phyloP scores from a whole-genome alignment of 2,797 vertebrate species.

The Discoglossus pictus region DNA sequence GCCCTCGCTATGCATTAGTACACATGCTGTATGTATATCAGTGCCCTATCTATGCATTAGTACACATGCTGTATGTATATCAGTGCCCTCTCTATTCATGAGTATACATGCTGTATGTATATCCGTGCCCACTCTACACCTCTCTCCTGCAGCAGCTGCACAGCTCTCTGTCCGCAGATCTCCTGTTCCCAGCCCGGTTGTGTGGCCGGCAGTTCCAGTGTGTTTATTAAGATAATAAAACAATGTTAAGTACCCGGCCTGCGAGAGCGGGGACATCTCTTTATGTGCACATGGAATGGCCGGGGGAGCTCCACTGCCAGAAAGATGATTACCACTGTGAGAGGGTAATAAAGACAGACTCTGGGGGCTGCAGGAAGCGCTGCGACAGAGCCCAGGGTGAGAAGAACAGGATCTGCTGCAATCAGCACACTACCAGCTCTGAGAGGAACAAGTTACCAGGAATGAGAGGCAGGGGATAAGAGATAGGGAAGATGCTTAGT shows the following conservation, averaged over 20 bases:
- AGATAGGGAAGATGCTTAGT: too few relatives aligned
- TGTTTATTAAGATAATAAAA: constrained; percentile 57
- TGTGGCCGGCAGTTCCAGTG: background rate
- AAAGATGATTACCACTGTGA: constrained; percentile 38
- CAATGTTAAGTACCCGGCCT: constrained; percentile 42
- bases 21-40: too few relatives aligned
- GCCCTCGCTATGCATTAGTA: too few relatives aligned
- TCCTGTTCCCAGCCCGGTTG: background rate
- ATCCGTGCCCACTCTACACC: too few relatives aligned
- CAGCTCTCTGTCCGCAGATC: constrained; percentile 43
- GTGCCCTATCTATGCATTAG: too few relatives aligned
- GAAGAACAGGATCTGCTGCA: background rate
- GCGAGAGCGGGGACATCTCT: constrained; percentile 49
- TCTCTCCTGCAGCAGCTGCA: constrained; percentile 42
- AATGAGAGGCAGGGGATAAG: too few relatives aligned
- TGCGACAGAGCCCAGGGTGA: background rate
- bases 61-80: too few relatives aligned
- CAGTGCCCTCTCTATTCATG: too few relatives aligned
- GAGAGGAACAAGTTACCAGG: too few relatives aligned
- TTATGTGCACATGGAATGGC: constrained; percentile 48
- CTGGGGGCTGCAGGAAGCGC: background rate
- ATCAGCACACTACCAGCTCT: background rate
- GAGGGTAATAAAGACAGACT: constrained; percentile 30
- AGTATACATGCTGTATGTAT: too few relatives aligned
- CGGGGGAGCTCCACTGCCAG: constrained; percentile 33